Conservation (phyloP, 2,113 vertebrate genomes). For the Cisticola juncidis region DNA sequence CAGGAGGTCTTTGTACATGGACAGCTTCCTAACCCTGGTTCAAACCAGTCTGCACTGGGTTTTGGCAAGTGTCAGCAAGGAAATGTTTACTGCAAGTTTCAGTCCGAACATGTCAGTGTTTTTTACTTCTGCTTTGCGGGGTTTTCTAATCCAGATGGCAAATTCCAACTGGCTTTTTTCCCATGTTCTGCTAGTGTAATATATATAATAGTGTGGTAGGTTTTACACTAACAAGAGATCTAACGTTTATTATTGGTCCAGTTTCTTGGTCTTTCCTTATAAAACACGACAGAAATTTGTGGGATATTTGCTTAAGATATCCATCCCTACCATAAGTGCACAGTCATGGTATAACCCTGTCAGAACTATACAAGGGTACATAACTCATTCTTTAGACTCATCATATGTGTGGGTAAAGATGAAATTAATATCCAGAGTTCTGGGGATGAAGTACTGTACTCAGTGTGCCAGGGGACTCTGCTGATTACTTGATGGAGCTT, state of each 20-base stretch:
- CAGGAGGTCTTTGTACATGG: not conserved
- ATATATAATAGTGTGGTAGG: not conserved
- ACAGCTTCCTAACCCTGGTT: not conserved
- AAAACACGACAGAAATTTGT: not conserved
- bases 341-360: fast-evolving
- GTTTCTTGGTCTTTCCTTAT: not conserved
- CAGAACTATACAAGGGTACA: not conserved
- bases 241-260: not conserved
- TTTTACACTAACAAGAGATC: not conserved
- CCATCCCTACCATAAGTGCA: not conserved
- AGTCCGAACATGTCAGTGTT: not conserved
- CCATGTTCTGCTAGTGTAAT: not conserved
- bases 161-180: not conserved
- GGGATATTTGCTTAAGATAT: not conserved
- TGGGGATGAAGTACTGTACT: fast-evolving
- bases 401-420: not conserved
- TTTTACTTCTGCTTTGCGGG: not conserved
- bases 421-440: not conserved
- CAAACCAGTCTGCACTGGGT: not conserved
- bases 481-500: not conserved
- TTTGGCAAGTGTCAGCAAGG: not conserved
- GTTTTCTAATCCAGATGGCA: not conserved
- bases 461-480: not conserved
- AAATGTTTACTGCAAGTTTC: not conserved
- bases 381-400: not conserved